Percentiles rank a stretch among this genome's conserved stretches.
phyloP scores from a whole-genome alignment of 2,113 vertebrate genomes.

The Leptodactylus fuscus region DNA sequence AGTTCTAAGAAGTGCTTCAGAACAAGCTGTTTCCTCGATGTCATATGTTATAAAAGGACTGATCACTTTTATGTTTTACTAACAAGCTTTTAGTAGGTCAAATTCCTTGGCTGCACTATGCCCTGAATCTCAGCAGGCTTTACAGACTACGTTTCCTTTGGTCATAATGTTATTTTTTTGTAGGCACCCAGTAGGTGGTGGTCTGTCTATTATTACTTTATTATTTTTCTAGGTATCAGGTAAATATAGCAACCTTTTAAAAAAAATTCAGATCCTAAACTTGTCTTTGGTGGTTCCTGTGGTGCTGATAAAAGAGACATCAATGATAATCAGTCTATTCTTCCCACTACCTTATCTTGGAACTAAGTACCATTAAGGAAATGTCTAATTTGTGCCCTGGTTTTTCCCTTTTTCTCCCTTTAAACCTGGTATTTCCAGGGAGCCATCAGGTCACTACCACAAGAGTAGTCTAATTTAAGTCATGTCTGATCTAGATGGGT shows the following conservation, averaged over 20 bases:
- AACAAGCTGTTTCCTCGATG: constrained; percentile 1
- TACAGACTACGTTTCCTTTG: background rate
- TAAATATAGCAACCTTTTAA: background rate
- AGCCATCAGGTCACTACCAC: too few species aligned
- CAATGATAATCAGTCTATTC: background rate
- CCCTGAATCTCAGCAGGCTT: constrained; percentile 15
- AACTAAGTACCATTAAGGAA: background rate
- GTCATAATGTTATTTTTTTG: constrained; percentile 21
- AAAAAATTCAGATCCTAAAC: background rate
- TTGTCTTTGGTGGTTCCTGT: background rate
- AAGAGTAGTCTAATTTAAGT: too few species aligned
- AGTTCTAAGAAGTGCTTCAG: background rate
- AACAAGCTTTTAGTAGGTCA: constrained; percentile 25
- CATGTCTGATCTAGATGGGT: too few species aligned
- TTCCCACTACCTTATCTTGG: background rate
- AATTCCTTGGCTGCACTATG: constrained; percentile 23
- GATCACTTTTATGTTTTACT: constrained; percentile 25
- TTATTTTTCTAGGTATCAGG: background rate
- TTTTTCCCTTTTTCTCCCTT: too few species aligned
- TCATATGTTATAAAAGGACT: constrained; percentile 7
- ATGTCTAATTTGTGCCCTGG: too few species aligned
- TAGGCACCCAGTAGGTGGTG: background rate
- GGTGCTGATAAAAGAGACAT: background rate
- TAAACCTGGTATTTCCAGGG: too few species aligned
- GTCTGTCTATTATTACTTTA: background rate